Evolutionary conservation across 1,140 invertebrate species (phyloP).

Genomic region (Drosophila busckii): DNA sequence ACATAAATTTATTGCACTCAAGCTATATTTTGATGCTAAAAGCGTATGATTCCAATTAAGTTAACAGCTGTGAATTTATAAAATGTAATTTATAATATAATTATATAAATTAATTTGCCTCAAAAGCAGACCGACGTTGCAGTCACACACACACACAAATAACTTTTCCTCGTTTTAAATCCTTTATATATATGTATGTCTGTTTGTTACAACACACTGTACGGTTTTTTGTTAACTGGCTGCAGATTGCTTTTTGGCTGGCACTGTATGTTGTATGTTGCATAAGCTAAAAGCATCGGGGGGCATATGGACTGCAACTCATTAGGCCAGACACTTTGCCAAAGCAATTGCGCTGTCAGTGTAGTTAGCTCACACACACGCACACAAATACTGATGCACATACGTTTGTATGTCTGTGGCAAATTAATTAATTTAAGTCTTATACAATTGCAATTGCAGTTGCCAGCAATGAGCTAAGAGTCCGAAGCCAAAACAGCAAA

Average conservation of each 20-base stretch:
- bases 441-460: slow-evolving; percentile 66
- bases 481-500: slow-evolving; percentile 38
- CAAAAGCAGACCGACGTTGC: no score
- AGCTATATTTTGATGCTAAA: no score
- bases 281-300: slow-evolving; percentile 25
- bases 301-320: slow-evolving; percentile 53
- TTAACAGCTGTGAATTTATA: no score
- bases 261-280: slow-evolving; percentile 22
- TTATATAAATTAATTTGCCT: no score
- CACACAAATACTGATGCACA: background rate
- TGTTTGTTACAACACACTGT: background rate
- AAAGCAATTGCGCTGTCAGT: slow-evolving; percentile 45
- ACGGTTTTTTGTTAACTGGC: slow-evolving; percentile 9
- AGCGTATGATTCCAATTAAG: no score
- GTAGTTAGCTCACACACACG: background rate
- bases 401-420: slow-evolving; percentile 31
- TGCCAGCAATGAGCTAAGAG: slow-evolving; percentile 18
- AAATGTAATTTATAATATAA: no score
- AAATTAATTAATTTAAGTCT: slow-evolving; percentile 77
- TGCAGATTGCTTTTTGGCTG: slow-evolving; percentile 35
- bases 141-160: no score
- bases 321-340: slow-evolving; percentile 73
- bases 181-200: no score
- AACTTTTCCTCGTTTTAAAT: no score
- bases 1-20: no score